Evolutionary conservation across 2,888 invertebrate genomes (phyloP).

Genomic region (Boloria selene): DNA sequence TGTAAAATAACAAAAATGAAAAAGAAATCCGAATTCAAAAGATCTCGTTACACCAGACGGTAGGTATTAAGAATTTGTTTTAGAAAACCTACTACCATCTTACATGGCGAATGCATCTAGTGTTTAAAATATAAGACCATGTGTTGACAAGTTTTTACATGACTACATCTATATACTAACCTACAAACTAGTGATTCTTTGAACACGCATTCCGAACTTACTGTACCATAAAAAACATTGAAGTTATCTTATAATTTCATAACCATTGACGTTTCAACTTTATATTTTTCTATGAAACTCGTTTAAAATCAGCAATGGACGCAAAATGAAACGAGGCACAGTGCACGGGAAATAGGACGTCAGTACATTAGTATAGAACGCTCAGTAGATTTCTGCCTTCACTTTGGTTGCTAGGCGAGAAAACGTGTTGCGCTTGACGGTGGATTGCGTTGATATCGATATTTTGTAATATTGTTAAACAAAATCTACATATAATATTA

Average conservation of each 20-base stretch:
- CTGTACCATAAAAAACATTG: not conserved
- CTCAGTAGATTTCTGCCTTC: slow-evolving; percentile 73
- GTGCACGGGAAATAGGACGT: slow-evolving; percentile 45
- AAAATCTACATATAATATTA: too few relatives aligned
- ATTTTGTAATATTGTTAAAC: not conserved
- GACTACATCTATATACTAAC: slow-evolving; percentile 54
- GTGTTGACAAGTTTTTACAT: slow-evolving; percentile 64
- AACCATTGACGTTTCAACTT: slow-evolving; percentile 44
- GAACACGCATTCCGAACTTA: slow-evolving; percentile 50
- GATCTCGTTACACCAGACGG: not conserved
- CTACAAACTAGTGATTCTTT: slow-evolving; percentile 72
- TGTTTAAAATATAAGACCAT: slow-evolving; percentile 62
- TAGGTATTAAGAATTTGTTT: slow-evolving; percentile 44
- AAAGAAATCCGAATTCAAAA: not conserved
- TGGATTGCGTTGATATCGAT: slow-evolving; percentile 59
- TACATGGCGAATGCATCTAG: slow-evolving; percentile 69
- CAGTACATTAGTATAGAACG: slow-evolving; percentile 43
- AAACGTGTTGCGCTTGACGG: slow-evolving; percentile 46
- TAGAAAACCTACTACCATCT: slow-evolving; percentile 63
- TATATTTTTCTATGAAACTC: not conserved
- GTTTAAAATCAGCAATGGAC: slow-evolving; percentile 46
- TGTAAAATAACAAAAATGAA: not conserved
- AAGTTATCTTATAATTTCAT: not conserved
- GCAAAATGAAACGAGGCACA: slow-evolving; percentile 22
- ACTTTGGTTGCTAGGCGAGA: slow-evolving; percentile 73